Evolutionary conservation across 2,797 vertebrate genomes (phyloP).

Genomic region (Pantherophis vulpinus): DNA sequence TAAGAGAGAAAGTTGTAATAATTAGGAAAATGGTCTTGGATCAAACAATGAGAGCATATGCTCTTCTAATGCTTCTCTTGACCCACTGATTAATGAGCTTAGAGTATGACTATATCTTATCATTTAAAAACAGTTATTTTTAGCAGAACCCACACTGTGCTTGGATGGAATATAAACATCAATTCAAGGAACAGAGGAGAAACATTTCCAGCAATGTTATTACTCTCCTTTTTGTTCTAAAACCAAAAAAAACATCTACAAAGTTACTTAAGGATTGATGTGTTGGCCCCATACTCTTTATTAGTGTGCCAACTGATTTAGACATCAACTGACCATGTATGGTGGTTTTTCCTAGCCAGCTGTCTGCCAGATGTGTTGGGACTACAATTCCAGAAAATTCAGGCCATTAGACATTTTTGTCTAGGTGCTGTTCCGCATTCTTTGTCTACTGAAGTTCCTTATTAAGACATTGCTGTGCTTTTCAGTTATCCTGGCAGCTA

Average conservation of each 20-base stretch:
- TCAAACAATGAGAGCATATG: background rate
- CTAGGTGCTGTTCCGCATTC: background rate
- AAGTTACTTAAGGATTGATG: background rate
- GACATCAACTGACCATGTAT: background rate
- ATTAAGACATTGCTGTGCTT: background rate
- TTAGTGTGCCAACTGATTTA: background rate
- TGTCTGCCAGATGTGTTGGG: background rate
- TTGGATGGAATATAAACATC: background rate
- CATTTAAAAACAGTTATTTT: conserved; percentile 4
- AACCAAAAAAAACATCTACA: background rate
- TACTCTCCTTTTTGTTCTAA: background rate
- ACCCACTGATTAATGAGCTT: background rate
- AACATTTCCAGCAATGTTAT: background rate
- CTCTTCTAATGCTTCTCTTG: background rate
- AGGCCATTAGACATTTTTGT: background rate
- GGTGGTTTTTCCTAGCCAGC: background rate
- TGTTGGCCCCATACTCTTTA: background rate
- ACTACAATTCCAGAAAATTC: background rate
- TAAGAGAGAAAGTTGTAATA: background rate
- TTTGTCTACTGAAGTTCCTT: background rate
- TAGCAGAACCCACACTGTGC: background rate
- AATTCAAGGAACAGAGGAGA: background rate
- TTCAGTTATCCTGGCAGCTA: background rate
- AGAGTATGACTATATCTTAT: background rate
- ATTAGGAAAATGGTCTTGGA: background rate